phyloP scores from a whole-genome alignment of 2,113 vertebrate species.

The Cyprinodon variegatus region DNA sequence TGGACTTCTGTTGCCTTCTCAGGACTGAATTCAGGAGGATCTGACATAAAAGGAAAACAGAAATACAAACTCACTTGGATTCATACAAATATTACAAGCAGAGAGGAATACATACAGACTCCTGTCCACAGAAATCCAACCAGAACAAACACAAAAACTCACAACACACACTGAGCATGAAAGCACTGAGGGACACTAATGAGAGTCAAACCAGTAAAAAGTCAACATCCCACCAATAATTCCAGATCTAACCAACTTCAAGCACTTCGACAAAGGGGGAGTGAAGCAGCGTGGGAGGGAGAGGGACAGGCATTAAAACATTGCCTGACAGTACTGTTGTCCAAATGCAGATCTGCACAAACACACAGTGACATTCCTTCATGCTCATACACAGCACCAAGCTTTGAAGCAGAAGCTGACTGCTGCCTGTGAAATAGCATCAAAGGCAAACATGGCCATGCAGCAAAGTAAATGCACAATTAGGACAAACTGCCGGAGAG shows the following conservation, averaged over 20 bases:
- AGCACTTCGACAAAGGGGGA: constrained; percentile 42
- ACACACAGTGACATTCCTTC: constrained; percentile 73
- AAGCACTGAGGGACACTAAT: constrained; percentile 62
- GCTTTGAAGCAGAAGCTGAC: constrained; percentile 77
- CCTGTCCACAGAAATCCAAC: constrained; percentile 18
- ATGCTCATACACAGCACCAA: constrained; percentile 67
- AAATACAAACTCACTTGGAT: constrained; percentile 33
- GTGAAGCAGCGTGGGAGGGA: constrained; percentile 29
- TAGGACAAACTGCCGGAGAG: constrained; percentile 71
- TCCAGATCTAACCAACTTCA: constrained; percentile 65
- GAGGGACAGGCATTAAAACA: constrained; percentile 74
- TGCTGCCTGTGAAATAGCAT: constrained; percentile 78
- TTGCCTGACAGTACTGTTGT: constrained; percentile 75
- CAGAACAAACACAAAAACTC: constrained; percentile 25
- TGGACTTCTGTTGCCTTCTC: constrained; percentile 71
- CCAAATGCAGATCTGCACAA: constrained; percentile 71
- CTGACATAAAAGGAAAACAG: constrained; percentile 58
- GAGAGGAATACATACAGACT: constrained; percentile 20
- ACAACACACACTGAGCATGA: constrained; percentile 51
- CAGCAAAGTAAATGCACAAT: constrained; percentile 77
- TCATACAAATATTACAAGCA: constrained; percentile 14
- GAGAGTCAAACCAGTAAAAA: constrained; percentile 65
- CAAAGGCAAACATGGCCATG: constrained; percentile 76
- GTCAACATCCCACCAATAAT: constrained; percentile 63
- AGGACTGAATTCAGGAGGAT: constrained; percentile 81